Evolutionary conservation across 2,113 vertebrate species (phyloP).

Genomic region (Chloropsis cyanopogon): DNA sequence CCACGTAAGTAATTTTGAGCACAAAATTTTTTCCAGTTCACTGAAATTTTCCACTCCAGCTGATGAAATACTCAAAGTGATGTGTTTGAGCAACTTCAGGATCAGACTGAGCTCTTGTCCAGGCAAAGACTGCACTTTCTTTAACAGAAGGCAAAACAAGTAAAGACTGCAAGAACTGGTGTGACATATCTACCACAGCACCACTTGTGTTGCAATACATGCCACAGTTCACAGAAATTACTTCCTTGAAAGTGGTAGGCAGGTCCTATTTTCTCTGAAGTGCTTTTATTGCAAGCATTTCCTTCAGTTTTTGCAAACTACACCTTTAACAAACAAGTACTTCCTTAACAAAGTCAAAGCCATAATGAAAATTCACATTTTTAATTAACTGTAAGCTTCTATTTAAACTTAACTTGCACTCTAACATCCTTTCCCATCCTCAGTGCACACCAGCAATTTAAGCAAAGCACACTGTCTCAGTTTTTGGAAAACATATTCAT

Average conservation of each 20-base stretch:
- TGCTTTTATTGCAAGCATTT: not conserved
- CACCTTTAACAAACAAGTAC: not conserved
- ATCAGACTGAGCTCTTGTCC: not conserved
- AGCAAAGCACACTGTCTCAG: not conserved
- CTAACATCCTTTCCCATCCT: not conserved
- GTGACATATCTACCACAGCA: not conserved
- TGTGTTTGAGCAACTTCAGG: not conserved
- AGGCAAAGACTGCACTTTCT: not conserved
- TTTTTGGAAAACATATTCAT: not conserved
- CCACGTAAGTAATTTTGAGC: not conserved
- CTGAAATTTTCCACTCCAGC: not conserved
- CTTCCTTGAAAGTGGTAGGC: conserved; percentile 50
- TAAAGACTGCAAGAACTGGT: not conserved
- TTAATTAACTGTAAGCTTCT: not conserved
- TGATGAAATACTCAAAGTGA: not conserved
- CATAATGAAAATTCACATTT: not conserved
- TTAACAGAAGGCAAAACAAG: not conserved
- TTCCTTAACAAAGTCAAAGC: not conserved
- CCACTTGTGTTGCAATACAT: conserved; percentile 12
- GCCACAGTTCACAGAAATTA: not conserved
- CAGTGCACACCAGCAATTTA: not conserved
- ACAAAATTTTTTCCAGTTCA: not conserved
- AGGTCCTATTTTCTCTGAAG: not conserved
- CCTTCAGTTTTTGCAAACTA: not conserved
- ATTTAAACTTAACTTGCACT: not conserved